Percentiles rank a stretch among this genome's conserved stretches.
These are phyloP conservation scores for Rhynchopsitta pachyrhyncha DNA, from an alignment of 2,113 vertebrate genomes.

Conservation along the genomic window DNA sequence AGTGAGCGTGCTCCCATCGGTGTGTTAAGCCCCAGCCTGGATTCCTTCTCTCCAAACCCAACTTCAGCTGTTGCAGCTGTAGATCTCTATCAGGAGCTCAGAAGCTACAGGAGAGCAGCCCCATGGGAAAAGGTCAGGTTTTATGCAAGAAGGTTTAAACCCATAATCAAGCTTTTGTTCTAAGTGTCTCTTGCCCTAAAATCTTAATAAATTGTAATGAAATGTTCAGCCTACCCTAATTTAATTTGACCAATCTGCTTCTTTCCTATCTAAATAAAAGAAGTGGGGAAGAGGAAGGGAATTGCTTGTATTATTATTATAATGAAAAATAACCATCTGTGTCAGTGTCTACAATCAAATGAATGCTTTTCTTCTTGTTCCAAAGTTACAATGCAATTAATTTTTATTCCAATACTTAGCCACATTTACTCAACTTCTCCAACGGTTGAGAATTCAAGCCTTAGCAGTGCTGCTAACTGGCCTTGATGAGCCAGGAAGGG, in stretches of 20 bases:
- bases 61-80: not conserved
- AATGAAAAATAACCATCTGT: not conserved
- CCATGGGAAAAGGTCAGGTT: slow-evolving; percentile 32
- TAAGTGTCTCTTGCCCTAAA: slow-evolving; percentile 38
- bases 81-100: not conserved
- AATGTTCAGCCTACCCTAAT: slow-evolving; percentile 6
- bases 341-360: slow-evolving; percentile 31
- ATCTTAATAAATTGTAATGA: slow-evolving; percentile 70
- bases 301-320: not conserved
- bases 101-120: slow-evolving; percentile 20
- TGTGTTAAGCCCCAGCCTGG: not conserved
- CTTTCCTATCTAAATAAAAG: not conserved
- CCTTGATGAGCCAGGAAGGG: not conserved
- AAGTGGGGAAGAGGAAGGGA: not conserved
- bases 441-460: not conserved
- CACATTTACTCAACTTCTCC: not conserved
- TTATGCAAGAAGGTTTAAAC: slow-evolving; percentile 53
- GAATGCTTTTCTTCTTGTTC: slow-evolving; percentile 47
- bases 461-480: not conserved
- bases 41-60: slow-evolving; percentile 17
- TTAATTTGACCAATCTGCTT: slow-evolving; percentile 24
- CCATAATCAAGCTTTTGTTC: slow-evolving; percentile 43
- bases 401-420: not conserved
- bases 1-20: not conserved
- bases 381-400: slow-evolving; percentile 20